Conservation (phyloP, 2,113 vertebrate genomes). For the Thymallus thymallus region DNA sequence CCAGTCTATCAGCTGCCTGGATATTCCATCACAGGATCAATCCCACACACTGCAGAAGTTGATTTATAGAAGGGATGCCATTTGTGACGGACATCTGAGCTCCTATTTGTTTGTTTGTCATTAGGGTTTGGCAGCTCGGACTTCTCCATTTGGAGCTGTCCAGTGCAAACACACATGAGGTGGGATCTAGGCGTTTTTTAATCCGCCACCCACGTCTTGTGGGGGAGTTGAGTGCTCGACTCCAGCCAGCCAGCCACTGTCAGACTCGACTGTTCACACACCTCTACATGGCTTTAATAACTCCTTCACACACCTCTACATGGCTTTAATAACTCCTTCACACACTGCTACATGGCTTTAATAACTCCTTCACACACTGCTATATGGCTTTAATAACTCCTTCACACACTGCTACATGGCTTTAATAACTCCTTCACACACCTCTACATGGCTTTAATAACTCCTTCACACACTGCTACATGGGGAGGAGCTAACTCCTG, state of each 20-base stretch:
- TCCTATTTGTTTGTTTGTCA: conserved; percentile 68
- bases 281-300: no score
- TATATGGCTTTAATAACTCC: conserved; percentile 19
- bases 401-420: conserved; percentile 1
- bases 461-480: conserved; percentile 12
- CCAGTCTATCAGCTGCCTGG: conserved; percentile 61
- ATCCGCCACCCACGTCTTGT: no score
- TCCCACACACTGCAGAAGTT: conserved; percentile 59
- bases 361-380: conserved; percentile 16
- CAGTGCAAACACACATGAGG: no score
- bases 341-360: conserved; percentile 1
- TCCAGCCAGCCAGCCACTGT: no score
- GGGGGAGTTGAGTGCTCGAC: no score
- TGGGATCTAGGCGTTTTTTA: no score
- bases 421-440: conserved; percentile 23
- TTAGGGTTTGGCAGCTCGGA: conserved; percentile 59
- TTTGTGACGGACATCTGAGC: conserved; percentile 63
- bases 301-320: conserved; percentile 12
- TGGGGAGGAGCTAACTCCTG: background rate
- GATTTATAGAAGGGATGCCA: conserved; percentile 64
- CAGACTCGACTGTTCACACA: no score
- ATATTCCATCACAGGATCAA: conserved; percentile 30
- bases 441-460: conserved; percentile 7
- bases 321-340: conserved; percentile 19
- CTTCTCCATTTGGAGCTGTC: conserved; percentile 15